Conservation (phyloP, 2,888 invertebrate genomes). For the Pecten maximus region DNA sequence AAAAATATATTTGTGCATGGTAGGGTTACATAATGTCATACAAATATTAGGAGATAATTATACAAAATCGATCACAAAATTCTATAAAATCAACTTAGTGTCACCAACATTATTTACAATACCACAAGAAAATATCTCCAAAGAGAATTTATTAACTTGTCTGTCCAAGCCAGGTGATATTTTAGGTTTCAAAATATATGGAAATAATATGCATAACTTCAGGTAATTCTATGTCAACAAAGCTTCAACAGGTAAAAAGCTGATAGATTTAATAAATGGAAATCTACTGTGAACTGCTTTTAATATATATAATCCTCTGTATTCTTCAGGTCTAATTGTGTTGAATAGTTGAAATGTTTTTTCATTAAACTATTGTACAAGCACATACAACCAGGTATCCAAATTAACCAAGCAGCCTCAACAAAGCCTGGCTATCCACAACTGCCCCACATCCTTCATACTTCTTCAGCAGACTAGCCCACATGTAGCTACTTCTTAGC, state of each 20-base stretch:
- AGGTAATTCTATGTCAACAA: not conserved
- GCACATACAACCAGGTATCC: not conserved
- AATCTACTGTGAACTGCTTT: not conserved
- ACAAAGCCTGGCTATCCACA: conserved; percentile 58
- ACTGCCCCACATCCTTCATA: conserved; percentile 61
- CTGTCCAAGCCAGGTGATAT: not conserved
- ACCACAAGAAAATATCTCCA: not conserved
- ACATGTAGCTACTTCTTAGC: conserved; percentile 66
- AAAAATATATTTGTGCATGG: conserved; percentile 24
- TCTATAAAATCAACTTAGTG: not conserved
- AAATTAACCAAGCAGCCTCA: conserved; percentile 48
- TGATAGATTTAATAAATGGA: not conserved
- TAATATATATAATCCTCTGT: not conserved
- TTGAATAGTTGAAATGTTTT: not conserved
- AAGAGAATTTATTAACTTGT: not conserved
- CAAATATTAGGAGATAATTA: not conserved
- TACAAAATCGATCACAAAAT: not conserved
- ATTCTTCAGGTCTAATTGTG: not conserved
- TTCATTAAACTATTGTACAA: not conserved
- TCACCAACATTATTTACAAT: not conserved
- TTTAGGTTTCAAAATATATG: not conserved
- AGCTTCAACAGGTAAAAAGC: not conserved
- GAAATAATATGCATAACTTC: not conserved
- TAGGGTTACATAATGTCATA: not conserved
- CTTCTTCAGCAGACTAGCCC: conserved; percentile 62